Percentiles rank a stretch among this genome's conserved stretches.
Evolutionary conservation across 2,113 vertebrate genomes (phyloP).

Genomic region (Eulemur macaco): DNA sequence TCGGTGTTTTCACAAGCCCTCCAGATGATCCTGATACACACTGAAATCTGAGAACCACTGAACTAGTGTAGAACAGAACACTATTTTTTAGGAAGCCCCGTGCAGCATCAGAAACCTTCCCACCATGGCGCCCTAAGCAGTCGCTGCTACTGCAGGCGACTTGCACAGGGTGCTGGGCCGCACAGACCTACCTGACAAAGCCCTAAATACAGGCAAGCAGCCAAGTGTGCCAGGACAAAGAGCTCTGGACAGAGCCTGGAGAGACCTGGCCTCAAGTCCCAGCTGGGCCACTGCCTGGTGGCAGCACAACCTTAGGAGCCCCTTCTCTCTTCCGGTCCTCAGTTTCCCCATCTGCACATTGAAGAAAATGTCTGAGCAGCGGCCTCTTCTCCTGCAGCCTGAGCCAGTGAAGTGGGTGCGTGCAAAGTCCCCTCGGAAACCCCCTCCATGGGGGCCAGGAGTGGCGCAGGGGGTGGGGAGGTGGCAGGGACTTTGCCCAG

Average conservation of each 20-base stretch:
- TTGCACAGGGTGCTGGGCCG: background rate
- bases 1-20: constrained; percentile 33
- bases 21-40: background rate
- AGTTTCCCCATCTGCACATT: background rate
- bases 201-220: background rate
- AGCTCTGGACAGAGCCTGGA: background rate
- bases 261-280: background rate
- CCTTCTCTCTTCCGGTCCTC: background rate
- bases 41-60: constrained; percentile 7
- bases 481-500: constrained; percentile 17
- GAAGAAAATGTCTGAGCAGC: background rate
- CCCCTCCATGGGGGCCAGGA: background rate
- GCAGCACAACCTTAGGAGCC: background rate
- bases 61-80: background rate
- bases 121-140: background rate
- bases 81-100: background rate
- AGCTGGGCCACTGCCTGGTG: background rate
- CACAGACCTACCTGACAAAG: background rate
- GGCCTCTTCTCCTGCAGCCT: background rate
- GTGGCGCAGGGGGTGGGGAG: background rate
- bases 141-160: background rate
- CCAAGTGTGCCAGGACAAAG: background rate
- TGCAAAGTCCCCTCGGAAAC: background rate
- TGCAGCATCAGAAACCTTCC: background rate
- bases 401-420: background rate